A percentile compares a stretch with the other conserved stretches of the same genome.
Evolutionary conservation across 37 sponge, comb jelly and placozoan species (phyloP).

Genomic region (Beroe forskalii): DNA sequence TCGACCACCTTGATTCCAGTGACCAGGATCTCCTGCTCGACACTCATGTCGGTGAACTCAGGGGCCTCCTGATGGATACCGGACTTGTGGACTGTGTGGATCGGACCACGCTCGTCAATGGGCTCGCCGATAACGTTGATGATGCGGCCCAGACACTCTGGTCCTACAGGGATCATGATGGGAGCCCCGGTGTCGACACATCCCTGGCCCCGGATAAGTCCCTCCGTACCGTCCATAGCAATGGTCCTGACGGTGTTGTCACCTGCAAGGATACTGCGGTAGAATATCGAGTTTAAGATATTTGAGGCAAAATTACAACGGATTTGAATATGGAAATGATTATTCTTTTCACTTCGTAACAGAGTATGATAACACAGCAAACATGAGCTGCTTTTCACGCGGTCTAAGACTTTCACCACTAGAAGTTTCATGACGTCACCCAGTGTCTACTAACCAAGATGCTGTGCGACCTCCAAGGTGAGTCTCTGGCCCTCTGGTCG

Average conservation of each 20-base stretch:
- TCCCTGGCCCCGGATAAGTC: constrained; percentile 85
- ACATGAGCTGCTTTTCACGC: too few relatives aligned
- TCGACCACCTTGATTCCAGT: constrained; percentile 99
- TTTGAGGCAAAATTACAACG: too few relatives aligned
- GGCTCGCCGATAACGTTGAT: constrained; percentile 99
- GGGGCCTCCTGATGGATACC: constrained; percentile 95
- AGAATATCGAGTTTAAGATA: background rate
- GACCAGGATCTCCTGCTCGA: constrained; percentile 94
- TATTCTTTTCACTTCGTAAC: too few relatives aligned
- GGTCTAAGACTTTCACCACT: too few relatives aligned
- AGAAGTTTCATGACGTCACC: too few relatives aligned
- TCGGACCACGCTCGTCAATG: constrained; percentile 96
- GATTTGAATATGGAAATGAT: too few relatives aligned
- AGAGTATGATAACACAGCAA: too few relatives aligned
- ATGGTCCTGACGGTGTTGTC: constrained; percentile 96
- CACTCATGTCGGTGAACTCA: constrained; percentile 98
- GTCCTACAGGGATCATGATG: constrained; percentile 93
- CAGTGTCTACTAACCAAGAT: constrained; percentile 96
- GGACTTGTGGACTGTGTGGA: constrained; percentile 71
- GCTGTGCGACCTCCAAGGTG: constrained; percentile 95
- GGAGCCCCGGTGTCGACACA: constrained; percentile 83
- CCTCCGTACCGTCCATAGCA: constrained; percentile 99
- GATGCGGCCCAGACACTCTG: constrained; percentile 96
- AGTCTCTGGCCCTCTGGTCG: constrained; percentile 75
- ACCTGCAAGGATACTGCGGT: constrained; percentile 69